Base-by-base conservation (phyloP, 2,797 vertebrate genomes). In the Ctenopoma multispine region DNA sequence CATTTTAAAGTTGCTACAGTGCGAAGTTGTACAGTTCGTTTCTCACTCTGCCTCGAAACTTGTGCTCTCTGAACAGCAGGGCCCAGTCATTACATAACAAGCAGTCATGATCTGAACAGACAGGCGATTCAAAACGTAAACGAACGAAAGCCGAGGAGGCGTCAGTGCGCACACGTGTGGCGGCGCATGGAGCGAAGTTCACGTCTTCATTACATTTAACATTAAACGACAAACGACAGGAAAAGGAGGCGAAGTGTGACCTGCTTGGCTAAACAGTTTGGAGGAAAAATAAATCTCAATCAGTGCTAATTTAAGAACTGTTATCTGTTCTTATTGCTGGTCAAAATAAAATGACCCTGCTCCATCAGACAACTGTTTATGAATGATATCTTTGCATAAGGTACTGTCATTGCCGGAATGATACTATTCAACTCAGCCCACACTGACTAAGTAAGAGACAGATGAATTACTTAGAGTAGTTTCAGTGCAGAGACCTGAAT, bases 401-500 rank as follows among this genome's bases (percentile, higher is more conserved):
- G 8, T 12, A 18, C 44, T 14, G 64, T 86, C 76, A 83, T 81
- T 73, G 66, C 75, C 69, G 53, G 43, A 83, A 55, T 75, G 63
- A 80, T 80, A 86, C 78, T 78, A 57, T 55, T 69, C 82, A 68
- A 29, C 69, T 77, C 51, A 8, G 62, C 70, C 72, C 63, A 63
- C 20, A 1, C 40, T 71, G 61, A 79, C 69, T 64, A n/a, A 47
- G 60, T 46, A 21, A 70, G 11, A 64, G 79, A 67, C 69, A 62
- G 54, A 65, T 34, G 14, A 81, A 43, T 57, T 36, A 49, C 64
- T 10, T 36, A 8, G 67, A 73, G 76, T 87, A 80, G 80, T 90
- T 87, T 90, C 85, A 27, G 12, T 77, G 58, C 24, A 80, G 72
- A 89, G 79, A 87, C 85, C 81, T 63, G 40, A 79, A 6, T 34